These are phyloP conservation scores for Pollenia amentaria DNA, from an alignment of 2,888 invertebrate genomes.

Conservation along the genomic window DNA sequence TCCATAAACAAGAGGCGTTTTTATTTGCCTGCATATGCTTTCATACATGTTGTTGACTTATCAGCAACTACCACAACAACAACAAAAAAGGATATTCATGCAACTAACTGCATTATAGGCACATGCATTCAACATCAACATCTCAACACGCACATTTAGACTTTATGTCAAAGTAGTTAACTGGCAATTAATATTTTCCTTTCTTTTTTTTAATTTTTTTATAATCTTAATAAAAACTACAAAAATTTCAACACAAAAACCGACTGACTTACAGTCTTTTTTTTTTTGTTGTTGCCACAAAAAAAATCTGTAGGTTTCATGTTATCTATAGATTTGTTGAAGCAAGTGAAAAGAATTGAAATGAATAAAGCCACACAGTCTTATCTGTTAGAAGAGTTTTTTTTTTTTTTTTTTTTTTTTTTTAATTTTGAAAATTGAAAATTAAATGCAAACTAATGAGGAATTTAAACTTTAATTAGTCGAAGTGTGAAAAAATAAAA, in stretches of 20 bases:
- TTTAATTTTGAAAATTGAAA: conserved; percentile 71
- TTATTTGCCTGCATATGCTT: conserved; percentile 6
- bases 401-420: conserved; percentile 30
- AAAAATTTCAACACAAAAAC: conserved; percentile 53
- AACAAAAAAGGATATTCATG: conserved; percentile 59
- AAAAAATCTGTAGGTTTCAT: conserved; percentile 61
- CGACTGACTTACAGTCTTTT: not conserved
- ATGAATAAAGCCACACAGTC: conserved; percentile 10
- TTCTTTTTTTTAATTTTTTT: not conserved
- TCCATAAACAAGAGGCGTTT: conserved; percentile 63
- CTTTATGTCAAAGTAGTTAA: conserved; percentile 73
- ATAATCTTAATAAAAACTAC: not conserved
- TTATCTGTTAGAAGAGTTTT: conserved; percentile 40
- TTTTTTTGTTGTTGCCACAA: not conserved
- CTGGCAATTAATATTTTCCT: conserved; percentile 65
- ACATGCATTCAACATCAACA: conserved; percentile 52
- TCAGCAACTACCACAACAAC: conserved; percentile 1
- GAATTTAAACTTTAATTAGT: conserved; percentile 77
- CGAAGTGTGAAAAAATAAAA: conserved; percentile 26
- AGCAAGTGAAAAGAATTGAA: conserved; percentile 29
- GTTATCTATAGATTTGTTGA: conserved; percentile 68
- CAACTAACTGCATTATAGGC: conserved; percentile 25
- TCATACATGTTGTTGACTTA: conserved; percentile 40
- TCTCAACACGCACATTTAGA: conserved; percentile 73
- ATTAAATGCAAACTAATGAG: conserved; percentile 77